Evolutionary conservation across 2,797 vertebrate species (phyloP), one percentile per base, ranked within the genome.

Genomic region (Myotis daubentonii): DNA sequence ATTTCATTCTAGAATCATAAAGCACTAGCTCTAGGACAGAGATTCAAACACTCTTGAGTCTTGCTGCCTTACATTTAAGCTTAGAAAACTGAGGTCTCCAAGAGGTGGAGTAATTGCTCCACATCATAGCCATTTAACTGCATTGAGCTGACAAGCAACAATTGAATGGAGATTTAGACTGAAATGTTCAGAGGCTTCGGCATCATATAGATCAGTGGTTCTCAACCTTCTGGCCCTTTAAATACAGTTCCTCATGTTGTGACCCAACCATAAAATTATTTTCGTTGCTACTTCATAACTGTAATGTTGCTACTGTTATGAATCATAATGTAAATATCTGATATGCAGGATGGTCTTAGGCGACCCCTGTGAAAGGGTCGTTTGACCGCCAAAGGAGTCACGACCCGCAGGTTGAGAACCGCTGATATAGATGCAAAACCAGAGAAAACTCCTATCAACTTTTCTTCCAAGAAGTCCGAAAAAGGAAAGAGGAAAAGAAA

Each of bases 31-130:
- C 41, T 12, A n/a, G 36, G 57, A 80, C 44, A 17, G 28, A 33
- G 8, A 72, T 23, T 10, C 60, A 62, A 83, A 25, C 28, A 3
- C 17, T 9, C 1, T 1, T 30, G 25, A 60, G 19, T 36, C 41
- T 49, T 9, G 78, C 36, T 13, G 16, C 33, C 80, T 49, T 55
- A 57, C 33, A 71, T 41, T 8, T 70, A 30, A 78, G 19, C 33
- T 36, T 83, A 23, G 30, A 74, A 49, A 89, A 36, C 0, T 20
- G 19, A 80, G 44, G 28, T 72, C 60, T 68, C 28, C 0, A 28
- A 60, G n/a, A n/a, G 19, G 28, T 1, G 2, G 62, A 2, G 25
- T 7, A 3, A n/a, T 6, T 3, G 38, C 2, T 16, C 5, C 25
- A 1, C 4, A 4, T 65, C 13, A 2, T 1, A 23, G 71, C 4